Conservation (phyloP, 2,888 invertebrate genomes). For the Pteria penguin region DNA sequence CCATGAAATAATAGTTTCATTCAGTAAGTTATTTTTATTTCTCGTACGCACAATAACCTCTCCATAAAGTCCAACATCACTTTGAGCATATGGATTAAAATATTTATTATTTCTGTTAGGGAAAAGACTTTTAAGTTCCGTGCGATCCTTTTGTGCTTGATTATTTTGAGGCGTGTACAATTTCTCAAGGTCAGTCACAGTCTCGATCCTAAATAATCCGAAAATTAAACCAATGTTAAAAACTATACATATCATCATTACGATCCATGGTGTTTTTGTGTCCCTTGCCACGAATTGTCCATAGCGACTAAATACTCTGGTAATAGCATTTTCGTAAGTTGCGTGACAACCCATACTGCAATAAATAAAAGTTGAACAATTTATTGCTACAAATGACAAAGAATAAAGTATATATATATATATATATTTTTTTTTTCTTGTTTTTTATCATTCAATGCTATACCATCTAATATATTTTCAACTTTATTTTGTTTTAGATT, state of each 20-base stretch:
- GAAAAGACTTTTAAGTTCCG: not conserved
- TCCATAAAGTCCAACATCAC: not conserved
- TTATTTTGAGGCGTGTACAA: constrained; percentile 43
- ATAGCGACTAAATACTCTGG: constrained; percentile 5
- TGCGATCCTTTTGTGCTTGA: not conserved
- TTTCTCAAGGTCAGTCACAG: constrained; percentile 29
- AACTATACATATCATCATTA: constrained; percentile 14
- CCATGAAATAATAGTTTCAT: not conserved
- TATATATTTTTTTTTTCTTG: too few relatives aligned
- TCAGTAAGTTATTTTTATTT: not conserved
- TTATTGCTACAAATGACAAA: too few relatives aligned
- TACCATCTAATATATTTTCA: too few relatives aligned
- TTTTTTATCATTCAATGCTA: too few relatives aligned
- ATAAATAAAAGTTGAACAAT: not conserved
- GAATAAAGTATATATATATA: too few relatives aligned
- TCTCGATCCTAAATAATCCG: constrained; percentile 25
- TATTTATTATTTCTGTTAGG: not conserved
- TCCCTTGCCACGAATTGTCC: constrained; percentile 30
- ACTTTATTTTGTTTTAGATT: too few relatives aligned
- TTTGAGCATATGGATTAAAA: not conserved
- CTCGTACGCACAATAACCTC: not conserved
- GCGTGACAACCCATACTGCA: not conserved
- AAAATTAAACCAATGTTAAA: constrained; percentile 17
- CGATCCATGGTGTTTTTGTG: constrained; percentile 7
- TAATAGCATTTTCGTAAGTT: not conserved